Evolutionary conservation across 2,797 vertebrate genomes (phyloP).

Genomic region (Pangasius macronema): DNA sequence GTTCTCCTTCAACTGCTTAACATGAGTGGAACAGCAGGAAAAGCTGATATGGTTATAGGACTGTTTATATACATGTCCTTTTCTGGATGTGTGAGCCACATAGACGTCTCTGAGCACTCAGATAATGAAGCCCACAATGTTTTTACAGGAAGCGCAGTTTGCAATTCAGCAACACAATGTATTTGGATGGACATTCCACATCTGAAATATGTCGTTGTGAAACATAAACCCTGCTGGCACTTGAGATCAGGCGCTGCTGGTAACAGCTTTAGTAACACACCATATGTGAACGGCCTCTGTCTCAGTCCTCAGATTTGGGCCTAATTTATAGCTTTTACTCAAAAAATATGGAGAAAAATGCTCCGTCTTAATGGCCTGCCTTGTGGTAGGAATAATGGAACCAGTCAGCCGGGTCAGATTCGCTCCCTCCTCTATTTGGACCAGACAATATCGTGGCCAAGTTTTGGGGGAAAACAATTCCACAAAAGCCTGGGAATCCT

Average conservation of each 20-base stretch:
- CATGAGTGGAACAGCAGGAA: conserved; percentile 56
- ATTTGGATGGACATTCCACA: conserved; percentile 51
- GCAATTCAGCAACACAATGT: conserved; percentile 56
- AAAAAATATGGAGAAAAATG: conserved; percentile 5
- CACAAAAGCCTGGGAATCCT: conserved; percentile 48
- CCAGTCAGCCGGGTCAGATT: conserved; percentile 78
- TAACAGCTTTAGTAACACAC: conserved; percentile 43
- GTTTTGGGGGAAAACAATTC: conserved; percentile 58
- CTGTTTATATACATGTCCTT: conserved; percentile 60
- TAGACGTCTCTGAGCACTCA: conserved; percentile 42
- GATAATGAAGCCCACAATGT: conserved; percentile 53
- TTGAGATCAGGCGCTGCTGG: conserved; percentile 44
- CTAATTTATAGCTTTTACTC: conserved; percentile 22
- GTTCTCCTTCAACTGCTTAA: conserved; percentile 53
- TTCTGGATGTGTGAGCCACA: conserved; percentile 53
- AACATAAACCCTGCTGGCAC: conserved; percentile 49
- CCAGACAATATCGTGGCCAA: conserved; percentile 67
- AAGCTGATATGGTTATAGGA: conserved; percentile 57
- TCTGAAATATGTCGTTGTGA: conserved; percentile 53
- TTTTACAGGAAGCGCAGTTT: conserved; percentile 57
- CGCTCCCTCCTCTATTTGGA: conserved; percentile 56
- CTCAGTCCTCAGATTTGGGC: conserved; percentile 26
- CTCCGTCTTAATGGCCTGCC: conserved; percentile 31
- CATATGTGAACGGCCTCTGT: conserved; percentile 31
- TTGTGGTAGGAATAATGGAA: conserved; percentile 52